Conservation (phyloP, 2,888 invertebrate species). For the Lamellibrachia columna region DNA sequence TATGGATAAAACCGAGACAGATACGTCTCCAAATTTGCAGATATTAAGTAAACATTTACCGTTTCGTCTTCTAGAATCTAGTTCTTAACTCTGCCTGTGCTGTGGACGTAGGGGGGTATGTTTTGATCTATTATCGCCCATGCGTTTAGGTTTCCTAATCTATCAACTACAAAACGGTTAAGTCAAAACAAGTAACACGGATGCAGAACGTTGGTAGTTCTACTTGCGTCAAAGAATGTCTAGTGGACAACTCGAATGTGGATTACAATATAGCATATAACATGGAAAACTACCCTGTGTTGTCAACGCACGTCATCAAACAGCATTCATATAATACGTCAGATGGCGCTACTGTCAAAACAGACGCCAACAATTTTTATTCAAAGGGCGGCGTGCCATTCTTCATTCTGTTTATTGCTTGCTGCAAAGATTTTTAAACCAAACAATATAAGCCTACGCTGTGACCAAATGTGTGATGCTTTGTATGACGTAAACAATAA, state of each 20-base stretch:
- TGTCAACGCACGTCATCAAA: not conserved
- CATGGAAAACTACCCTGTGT: not conserved
- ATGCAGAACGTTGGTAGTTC: not conserved
- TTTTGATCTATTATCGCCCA: not conserved
- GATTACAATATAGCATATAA: not conserved
- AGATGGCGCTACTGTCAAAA: slow-evolving; percentile 1
- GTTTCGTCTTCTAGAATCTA: no score
- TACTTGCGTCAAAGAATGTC: not conserved
- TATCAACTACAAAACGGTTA: not conserved
- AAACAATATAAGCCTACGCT: not conserved
- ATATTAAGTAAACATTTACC: no score
- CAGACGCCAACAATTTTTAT: not conserved
- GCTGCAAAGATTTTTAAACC: not conserved
- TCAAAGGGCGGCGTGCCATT: not conserved
- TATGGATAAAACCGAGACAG: no score
- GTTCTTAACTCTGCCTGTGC: no score
- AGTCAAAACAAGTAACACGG: not conserved
- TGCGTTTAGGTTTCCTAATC: not conserved
- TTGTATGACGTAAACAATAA: not conserved
- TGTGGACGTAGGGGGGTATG: not conserved
- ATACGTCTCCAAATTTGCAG: no score
- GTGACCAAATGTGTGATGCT: not conserved
- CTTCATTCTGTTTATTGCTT: not conserved
- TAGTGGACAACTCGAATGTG: not conserved
- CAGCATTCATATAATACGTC: not conserved